A percentile compares a stretch with the other conserved stretches of the same genome.
Evolutionary conservation across 1,140 invertebrate species (phyloP).

Genomic region (Brachionus paranguensis): DNA sequence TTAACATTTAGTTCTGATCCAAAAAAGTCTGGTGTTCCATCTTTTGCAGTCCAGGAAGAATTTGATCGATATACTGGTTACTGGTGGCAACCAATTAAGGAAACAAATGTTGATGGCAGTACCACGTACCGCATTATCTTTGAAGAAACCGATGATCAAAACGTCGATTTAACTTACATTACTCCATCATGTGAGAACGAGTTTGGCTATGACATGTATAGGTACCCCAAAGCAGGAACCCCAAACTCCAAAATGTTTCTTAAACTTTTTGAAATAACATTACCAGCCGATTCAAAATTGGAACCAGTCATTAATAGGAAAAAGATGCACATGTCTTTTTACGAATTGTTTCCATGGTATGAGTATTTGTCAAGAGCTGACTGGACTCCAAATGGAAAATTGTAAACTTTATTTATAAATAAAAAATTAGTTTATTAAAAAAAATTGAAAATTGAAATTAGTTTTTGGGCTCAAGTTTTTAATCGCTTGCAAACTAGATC

Average conservation of each 20-base stretch:
- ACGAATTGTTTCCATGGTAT: conserved; percentile 72
- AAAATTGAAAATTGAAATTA: conserved; percentile 49
- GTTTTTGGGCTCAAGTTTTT: conserved; percentile 80
- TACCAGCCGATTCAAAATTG: conserved; percentile 47
- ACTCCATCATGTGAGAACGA: conserved; percentile 70
- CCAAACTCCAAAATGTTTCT: conserved; percentile 80
- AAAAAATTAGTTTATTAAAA: background rate
- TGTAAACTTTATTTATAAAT: conserved; percentile 61
- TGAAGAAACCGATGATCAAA: conserved; percentile 89
- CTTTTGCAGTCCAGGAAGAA: conserved; percentile 96
- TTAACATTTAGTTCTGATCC: conserved; percentile 10
- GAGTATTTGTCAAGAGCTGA: conserved; percentile 88
- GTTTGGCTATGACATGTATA: conserved; percentile 77
- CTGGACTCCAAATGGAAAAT: conserved; percentile 79
- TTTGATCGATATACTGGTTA: conserved; percentile 90
- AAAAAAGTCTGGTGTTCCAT: conserved; percentile 71
- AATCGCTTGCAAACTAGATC: conserved; percentile 76
- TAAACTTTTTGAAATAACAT: conserved; percentile 76
- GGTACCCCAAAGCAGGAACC: conserved; percentile 83
- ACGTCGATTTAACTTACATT: conserved; percentile 83
- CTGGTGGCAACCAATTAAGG: conserved; percentile 80
- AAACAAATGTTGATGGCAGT: conserved; percentile 57
- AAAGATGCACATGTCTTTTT: conserved; percentile 46
- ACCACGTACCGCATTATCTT: conserved; percentile 76
- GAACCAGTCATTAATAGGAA: conserved; percentile 42